These are phyloP conservation scores for Hycleus phaleratus DNA, from an alignment of 1,140 invertebrate genomes.

Conservation along the genomic window DNA sequence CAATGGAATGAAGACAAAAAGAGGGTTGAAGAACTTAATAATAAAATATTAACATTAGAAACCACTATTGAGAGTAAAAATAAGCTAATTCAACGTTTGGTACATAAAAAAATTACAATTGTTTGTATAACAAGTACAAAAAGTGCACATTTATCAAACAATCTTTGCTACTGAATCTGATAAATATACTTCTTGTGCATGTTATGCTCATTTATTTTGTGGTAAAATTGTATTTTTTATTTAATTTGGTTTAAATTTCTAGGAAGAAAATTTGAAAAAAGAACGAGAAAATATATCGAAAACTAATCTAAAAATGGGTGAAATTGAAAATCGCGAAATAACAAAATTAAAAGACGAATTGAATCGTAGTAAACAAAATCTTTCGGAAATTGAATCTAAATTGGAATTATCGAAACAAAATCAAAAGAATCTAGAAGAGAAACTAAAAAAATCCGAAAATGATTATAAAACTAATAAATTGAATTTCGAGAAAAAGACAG, in stretches of 20 bases:
- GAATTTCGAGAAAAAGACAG: slow-evolving; percentile 52
- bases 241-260: not conserved
- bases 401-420: slow-evolving; percentile 56
- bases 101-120: slow-evolving; percentile 31
- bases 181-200: too few species aligned
- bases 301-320: slow-evolving; percentile 19
- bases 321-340: slow-evolving; percentile 23
- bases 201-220: too few species aligned
- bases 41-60: slow-evolving; percentile 49
- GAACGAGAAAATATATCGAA: slow-evolving; percentile 25
- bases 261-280: slow-evolving; percentile 31
- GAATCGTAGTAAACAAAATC: slow-evolving; percentile 44
- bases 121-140: too few species aligned
- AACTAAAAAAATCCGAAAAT: slow-evolving; percentile 47
- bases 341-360: slow-evolving; percentile 41
- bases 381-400: slow-evolving; percentile 47
- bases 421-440: slow-evolving; percentile 47
- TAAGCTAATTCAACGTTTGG: slow-evolving; percentile 52
- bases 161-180: too few species aligned
- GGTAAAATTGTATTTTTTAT: too few species aligned
- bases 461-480: slow-evolving; percentile 47
- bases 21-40: slow-evolving; percentile 44
- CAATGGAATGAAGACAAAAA: slow-evolving; percentile 47
- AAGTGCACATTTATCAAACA: too few species aligned
- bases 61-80: slow-evolving; percentile 49